Evolutionary conservation across 2,113 vertebrate species (phyloP).

Genomic region (Chrysemys picta): DNA sequence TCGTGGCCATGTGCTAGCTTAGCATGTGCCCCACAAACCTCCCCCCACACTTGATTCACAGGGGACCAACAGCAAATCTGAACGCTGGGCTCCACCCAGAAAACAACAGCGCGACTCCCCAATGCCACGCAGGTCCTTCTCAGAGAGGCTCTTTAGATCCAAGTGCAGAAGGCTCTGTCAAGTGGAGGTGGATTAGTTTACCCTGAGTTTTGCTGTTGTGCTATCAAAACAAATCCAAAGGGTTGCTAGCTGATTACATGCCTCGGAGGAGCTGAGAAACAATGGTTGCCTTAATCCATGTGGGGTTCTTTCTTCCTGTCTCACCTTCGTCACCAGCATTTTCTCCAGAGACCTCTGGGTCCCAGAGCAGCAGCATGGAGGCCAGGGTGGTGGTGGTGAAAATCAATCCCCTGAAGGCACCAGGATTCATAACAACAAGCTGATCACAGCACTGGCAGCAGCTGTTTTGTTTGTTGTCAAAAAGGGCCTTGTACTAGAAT

Average conservation of each 20-base stretch:
- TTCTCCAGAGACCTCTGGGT: background rate
- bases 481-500: background rate
- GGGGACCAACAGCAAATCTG: background rate
- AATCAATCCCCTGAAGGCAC: constrained; percentile 35
- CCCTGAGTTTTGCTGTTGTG: constrained; percentile 10
- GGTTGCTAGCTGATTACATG: background rate
- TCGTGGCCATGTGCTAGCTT: background rate
- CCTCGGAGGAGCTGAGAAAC: background rate
- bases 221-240: background rate
- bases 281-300: constrained; percentile 19
- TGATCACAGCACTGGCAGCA: background rate
- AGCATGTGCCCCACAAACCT: background rate
- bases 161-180: background rate
- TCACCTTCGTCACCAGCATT: constrained; percentile 60
- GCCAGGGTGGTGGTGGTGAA: background rate
- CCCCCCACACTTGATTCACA: background rate
- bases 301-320: constrained; percentile 46
- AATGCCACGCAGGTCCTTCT: background rate
- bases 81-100: background rate
- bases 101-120: background rate
- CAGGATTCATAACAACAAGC: background rate
- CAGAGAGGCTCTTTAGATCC: background rate
- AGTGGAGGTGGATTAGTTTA: background rate
- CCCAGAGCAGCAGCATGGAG: background rate
- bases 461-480: background rate